phyloP scores from a whole-genome alignment of 1,140 invertebrate species.

The Drosophila rufa region DNA sequence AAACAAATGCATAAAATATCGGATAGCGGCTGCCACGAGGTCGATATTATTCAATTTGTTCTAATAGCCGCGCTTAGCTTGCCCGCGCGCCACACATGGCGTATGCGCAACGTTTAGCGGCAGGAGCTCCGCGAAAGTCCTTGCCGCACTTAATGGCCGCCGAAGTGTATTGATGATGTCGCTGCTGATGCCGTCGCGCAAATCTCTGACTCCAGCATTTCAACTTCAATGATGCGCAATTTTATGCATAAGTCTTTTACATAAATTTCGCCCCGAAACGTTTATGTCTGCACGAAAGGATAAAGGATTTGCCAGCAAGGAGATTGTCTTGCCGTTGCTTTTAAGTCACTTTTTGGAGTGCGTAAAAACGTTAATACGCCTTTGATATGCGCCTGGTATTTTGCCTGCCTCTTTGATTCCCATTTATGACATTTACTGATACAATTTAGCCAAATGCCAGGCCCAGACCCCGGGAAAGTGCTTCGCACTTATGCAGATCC shows the following conservation, averaged over 20 bases:
- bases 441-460: constrained; percentile 62
- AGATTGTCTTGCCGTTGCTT: constrained; percentile 39
- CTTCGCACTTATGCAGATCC: constrained; percentile 63
- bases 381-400: constrained; percentile 46
- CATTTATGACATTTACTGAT: constrained; percentile 76
- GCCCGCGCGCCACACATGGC: constrained; percentile 58
- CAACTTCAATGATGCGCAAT: constrained; percentile 82
- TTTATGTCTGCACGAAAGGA: constrained; percentile 78
- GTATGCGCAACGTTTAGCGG: constrained; percentile 72
- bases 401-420: constrained; percentile 39
- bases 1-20: constrained; percentile 81
- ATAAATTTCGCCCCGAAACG: constrained; percentile 72
- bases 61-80: constrained; percentile 76
- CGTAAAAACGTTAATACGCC: constrained; percentile 75
- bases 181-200: constrained; percentile 33
- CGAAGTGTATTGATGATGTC: constrained; percentile 77
- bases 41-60: constrained; percentile 78
- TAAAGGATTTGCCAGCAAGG: constrained; percentile 68
- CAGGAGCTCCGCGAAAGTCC: constrained; percentile 30
- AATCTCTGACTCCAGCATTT: constrained; percentile 78
- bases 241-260: constrained; percentile 83
- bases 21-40: constrained; percentile 29
- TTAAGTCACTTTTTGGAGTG: constrained; percentile 66
- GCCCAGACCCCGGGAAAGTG: constrained; percentile 21
- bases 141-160: constrained; percentile 39